Evolutionary conservation across 2,797 vertebrate species (phyloP), one percentile per base, ranked within the genome.

Genomic region (Orientallactaga sibirica): DNA sequence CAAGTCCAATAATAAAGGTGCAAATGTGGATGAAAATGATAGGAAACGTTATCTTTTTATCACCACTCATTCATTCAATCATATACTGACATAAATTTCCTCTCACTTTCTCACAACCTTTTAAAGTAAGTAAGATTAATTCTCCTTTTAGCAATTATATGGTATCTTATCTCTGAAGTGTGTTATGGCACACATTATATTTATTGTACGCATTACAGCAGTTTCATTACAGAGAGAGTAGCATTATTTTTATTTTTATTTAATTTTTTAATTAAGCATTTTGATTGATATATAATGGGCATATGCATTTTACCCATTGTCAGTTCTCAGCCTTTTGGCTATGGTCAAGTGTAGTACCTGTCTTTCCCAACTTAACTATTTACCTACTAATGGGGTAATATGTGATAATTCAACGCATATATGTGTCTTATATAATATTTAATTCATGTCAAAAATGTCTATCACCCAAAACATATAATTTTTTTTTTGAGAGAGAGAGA

Each of bases 181-280:
- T 71, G 3, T 15, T 87, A 76, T 61, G 20, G 24, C 12, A 58
- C 48, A 55, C 0, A 15, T 3, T 52, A 2, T 37, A n/a, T 75
- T 70, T 83, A 73, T 55, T 81, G 7, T 89, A 83, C 67, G 1
- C 12, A 76, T 75, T 33, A 52, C 4, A 91, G 79, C 15, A 76
- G 3, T 5, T 29, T 81, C 8, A 29, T 70, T 20, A 68, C 71
- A 29, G 43, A 80, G 16, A 96, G 62, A 58, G 2, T 73, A 79
- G 5, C 37, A 86, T 37, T 91, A 76, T 74, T 70, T 86, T 74
- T 80, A 91, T 61, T 90, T 80, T 22, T 25, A 64, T 74, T 74
- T 52, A 19, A 70, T 70, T 77, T 67, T 41, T 78, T 48, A 73
- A 48, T 75, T 14, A 62, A 7, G 4, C n/a, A 20, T 33, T 62